Conservation (phyloP, 2,797 vertebrate species). For the Brotula barbata region DNA sequence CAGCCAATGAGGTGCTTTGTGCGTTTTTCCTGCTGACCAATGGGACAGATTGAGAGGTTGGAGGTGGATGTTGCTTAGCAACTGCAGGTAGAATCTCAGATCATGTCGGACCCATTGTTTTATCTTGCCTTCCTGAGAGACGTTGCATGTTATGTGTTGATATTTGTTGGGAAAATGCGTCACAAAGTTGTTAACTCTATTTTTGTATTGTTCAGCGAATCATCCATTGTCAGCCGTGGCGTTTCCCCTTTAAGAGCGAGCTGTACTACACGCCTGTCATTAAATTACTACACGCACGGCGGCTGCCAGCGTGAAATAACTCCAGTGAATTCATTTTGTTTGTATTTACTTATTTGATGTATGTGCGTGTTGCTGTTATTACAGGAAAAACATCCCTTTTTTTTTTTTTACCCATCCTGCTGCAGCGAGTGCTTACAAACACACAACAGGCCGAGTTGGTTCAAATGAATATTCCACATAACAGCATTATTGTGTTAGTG, state of each 20-base stretch:
- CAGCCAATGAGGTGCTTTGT: constrained; percentile 77
- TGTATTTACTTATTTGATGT: constrained; percentile 6
- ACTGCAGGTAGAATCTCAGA: constrained; percentile 87
- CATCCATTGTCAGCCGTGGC: constrained; percentile 46
- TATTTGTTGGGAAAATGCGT: constrained; percentile 73
- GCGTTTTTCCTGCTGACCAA: constrained; percentile 80
- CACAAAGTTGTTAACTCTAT: constrained; percentile 74
- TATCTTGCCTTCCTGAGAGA: constrained; percentile 78
- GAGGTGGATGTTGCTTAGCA: constrained; percentile 88
- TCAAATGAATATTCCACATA: constrained; percentile 20
- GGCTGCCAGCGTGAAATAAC: constrained; percentile 4
- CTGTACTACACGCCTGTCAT: constrained; percentile 49
- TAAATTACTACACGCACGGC: constrained; percentile 36
- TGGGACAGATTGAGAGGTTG: constrained; percentile 77
- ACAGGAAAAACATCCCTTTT: constrained; percentile 17
- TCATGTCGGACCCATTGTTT: constrained; percentile 84
- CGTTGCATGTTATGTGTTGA: constrained; percentile 76
- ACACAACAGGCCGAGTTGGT: constrained; percentile 22
- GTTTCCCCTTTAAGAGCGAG: constrained; percentile 39
- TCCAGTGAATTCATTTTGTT: constrained; percentile 5
- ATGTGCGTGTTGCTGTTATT: neutral
- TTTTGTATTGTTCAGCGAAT: constrained; percentile 60
- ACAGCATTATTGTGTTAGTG: constrained; percentile 11
- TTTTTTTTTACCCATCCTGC: constrained; percentile 18
- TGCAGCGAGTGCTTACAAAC: constrained; percentile 24